A percentile compares a stretch with the other conserved stretches of the same genome.
phyloP scores from a whole-genome alignment of 1,140 invertebrate species.

The Platorchestia sp. region DNA sequence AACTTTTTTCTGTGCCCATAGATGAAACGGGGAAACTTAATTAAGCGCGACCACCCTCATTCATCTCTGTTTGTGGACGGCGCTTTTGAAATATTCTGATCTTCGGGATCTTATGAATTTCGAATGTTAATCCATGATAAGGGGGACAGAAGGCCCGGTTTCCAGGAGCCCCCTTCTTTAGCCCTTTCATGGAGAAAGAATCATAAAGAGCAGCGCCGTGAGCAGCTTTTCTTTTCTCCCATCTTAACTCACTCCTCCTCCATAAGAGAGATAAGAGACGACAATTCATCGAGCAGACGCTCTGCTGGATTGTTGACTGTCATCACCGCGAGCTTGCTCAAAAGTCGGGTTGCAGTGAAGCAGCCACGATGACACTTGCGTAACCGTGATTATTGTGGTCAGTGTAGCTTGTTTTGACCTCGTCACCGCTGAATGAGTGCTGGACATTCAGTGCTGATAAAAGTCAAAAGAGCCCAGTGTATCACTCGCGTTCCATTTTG shows the following conservation, averaged over 20 bases:
- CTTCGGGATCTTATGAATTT: not conserved
- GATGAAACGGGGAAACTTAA: not conserved
- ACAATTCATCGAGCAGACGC: too few species aligned
- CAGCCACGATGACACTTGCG: too few species aligned
- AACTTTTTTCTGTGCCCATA: not conserved
- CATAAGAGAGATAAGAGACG: not conserved
- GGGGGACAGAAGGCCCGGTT: not conserved
- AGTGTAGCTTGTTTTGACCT: too few species aligned
- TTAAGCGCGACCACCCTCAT: not conserved
- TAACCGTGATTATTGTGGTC: too few species aligned
- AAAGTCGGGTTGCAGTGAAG: too few species aligned
- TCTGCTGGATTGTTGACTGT: too few species aligned
- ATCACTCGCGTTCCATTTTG: too few species aligned
- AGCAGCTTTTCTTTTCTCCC: not conserved
- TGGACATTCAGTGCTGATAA: too few species aligned
- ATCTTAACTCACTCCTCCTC: not conserved
- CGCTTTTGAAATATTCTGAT: not conserved
- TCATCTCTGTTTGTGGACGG: not conserved
- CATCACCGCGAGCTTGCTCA: too few species aligned
- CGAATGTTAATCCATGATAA: not conserved
- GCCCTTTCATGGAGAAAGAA: not conserved
- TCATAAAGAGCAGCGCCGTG: not conserved
- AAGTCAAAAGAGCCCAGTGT: too few species aligned
- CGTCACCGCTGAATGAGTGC: too few species aligned
- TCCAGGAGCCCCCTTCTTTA: not conserved